Evolutionary conservation across 1,140 invertebrate species (phyloP).

Genomic region (Hyphantria cunea): DNA sequence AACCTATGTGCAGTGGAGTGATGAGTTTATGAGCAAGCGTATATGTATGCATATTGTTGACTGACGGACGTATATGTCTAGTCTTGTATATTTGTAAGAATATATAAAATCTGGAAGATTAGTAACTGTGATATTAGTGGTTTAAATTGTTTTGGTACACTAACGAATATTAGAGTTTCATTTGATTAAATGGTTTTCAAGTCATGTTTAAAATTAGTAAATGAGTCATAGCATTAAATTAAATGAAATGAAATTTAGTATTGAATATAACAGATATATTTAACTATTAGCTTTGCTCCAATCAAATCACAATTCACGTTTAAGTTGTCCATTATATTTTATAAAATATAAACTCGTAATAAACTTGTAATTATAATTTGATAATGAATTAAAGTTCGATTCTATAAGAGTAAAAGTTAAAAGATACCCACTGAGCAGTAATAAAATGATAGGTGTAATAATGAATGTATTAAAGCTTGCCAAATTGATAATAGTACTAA

Average conservation of each 20-base stretch:
- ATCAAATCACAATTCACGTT: no score
- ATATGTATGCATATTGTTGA: not conserved
- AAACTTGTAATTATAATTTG: no score
- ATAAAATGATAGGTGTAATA: conserved; percentile 44
- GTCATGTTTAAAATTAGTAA: not conserved
- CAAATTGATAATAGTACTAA: conserved; percentile 77
- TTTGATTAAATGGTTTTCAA: not conserved
- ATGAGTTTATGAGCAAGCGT: conserved; percentile 4
- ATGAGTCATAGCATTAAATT: no score
- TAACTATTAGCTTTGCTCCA: no score
- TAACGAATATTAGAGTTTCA: not conserved
- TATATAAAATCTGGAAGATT: not conserved
- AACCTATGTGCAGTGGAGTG: conserved; percentile 7
- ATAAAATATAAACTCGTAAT: no score
- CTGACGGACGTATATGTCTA: not conserved
- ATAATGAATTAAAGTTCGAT: conserved; percentile 10
- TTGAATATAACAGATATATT: no score
- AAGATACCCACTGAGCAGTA: not conserved
- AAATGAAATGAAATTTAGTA: no score
- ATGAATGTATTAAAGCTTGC: conserved; percentile 68
- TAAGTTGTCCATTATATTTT: no score
- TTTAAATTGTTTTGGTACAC: no score
- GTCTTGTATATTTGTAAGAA: not conserved
- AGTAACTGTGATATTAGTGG: no score
- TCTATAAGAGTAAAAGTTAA: conserved; percentile 9